A percentile compares a stretch with the other conserved stretches of the same genome.
Conservation (phyloP, 2,797 vertebrate species). For the Poeciliopsis gracilis region DNA sequence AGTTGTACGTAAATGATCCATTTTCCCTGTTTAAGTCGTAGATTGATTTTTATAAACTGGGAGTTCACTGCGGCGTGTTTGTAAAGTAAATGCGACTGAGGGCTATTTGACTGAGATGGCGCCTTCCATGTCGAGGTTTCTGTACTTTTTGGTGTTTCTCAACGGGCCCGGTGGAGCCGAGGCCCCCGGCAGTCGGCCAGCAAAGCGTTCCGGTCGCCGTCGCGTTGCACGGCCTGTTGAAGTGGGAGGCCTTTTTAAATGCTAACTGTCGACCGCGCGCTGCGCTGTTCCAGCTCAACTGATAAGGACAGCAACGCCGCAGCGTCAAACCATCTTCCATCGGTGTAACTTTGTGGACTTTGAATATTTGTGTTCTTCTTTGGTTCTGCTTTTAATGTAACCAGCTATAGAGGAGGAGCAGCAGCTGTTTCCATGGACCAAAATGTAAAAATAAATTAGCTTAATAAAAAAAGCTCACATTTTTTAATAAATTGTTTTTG, state of each 20-base stretch:
- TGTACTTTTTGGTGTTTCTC: conserved; percentile 19
- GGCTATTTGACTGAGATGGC: conserved; percentile 3
- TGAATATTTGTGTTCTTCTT: not conserved
- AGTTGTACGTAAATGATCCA: not conserved
- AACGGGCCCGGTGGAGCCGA: conserved; percentile 6
- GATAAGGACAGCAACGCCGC: not conserved
- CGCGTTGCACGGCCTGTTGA: conserved; percentile 4
- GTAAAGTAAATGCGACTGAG: conserved; percentile 5
- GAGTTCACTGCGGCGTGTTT: not conserved
- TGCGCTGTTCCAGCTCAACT: not conserved
- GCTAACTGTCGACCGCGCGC: not conserved
- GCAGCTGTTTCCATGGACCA: not conserved
- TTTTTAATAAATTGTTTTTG: no score
- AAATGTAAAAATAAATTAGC: no score
- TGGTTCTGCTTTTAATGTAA: not conserved
- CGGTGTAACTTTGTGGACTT: not conserved
- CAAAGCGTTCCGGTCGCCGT: conserved; percentile 18
- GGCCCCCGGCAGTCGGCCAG: conserved; percentile 5
- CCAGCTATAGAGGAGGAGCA: not conserved
- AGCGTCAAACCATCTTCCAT: not conserved
- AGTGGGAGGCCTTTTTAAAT: conserved; percentile 26
- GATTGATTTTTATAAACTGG: conserved; percentile 11
- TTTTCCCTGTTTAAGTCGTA: not conserved
- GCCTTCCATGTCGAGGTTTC: conserved; percentile 19
- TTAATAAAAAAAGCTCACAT: no score